Evolutionary conservation across 2,797 vertebrate genomes (phyloP), one percentile per base, ranked within the genome.

Genomic region (Eptatretus atami): DNA sequence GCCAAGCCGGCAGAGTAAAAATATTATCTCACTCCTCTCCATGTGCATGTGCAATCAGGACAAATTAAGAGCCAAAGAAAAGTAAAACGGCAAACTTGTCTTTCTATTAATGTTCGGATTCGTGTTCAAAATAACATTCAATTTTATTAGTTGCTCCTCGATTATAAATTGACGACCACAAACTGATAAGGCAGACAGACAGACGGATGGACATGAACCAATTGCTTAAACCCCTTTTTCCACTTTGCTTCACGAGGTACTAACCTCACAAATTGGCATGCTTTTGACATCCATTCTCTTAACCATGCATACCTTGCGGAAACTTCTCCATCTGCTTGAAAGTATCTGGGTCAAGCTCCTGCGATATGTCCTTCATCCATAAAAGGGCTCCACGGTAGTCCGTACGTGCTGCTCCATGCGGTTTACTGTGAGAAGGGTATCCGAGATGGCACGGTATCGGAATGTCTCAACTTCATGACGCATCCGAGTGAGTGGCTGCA

Each of bases 311-410:
- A 95, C 92, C 85, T 90, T 98, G 65, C 92, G 79, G 79, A 71
- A 98, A 98, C 69, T 92, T 95, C 71, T 96, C 90, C 87, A 98
- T 92, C 74, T 96, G 92, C 66, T 94, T 98, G 66, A 80, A 80
- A 10, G 86, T 83, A 70, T 98, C 90, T 3, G 92, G 92, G 69
- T 98, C 86, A 61, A 98, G 77, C 71, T 98, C 90, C 73, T 92
- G 90, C 60, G 90, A 98, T 13, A 90, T 81, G 2, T 96, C 92
- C 74, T 98, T 96, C 92, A 98, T 98, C 92, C 92, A 98, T 1
- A 98, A 78, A 2, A 98, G 73, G 0, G 87, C 90, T 25, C 84
- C 87, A n/a, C 92, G 76, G 70, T 98, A 98, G 53, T 98, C 90
- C 0, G 86, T 96, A 66, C 87, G 78, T 65, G 77, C 79, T 95